phyloP scores from a whole-genome alignment of 2,113 vertebrate species.

The human region DNA sequence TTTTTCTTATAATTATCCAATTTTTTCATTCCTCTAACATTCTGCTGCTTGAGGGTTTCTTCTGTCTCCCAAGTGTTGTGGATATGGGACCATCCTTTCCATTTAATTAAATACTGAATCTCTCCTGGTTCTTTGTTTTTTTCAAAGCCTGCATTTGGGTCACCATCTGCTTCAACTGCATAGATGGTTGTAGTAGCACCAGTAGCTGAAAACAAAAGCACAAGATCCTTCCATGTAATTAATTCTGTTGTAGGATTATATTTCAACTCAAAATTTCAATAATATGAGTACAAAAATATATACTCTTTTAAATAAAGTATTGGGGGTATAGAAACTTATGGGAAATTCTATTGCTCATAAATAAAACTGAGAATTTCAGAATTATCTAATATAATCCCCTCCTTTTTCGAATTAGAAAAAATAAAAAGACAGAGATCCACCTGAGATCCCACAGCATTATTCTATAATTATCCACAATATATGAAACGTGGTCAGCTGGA shows the following conservation, averaged over 20 bases:
- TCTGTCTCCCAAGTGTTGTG: constrained; percentile 99
- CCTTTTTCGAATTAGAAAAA: neutral
- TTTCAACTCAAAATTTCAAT: constrained; percentile 10
- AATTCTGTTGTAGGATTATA: neutral
- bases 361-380: constrained; percentile 29
- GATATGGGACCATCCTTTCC: constrained; percentile 99
- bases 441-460: neutral
- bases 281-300: neutral
- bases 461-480: neutral
- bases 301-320: neutral
- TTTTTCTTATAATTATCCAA: constrained; percentile 99
- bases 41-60: constrained; percentile 96
- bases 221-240: neutral
- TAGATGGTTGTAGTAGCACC: constrained; percentile 97
- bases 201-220: constrained; percentile 86
- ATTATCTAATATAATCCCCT: neutral
- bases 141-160: constrained; percentile 93
- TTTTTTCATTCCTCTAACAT: constrained; percentile 99
- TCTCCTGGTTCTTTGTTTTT: constrained; percentile 92
- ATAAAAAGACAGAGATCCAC: neutral
- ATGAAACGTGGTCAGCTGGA: neutral
- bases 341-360: neutral
- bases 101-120: constrained; percentile 97
- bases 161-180: constrained; percentile 96
- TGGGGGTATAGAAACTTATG: neutral